Conservation (phyloP, 2,113 vertebrate species). For the Ceyx cyanopectus region DNA sequence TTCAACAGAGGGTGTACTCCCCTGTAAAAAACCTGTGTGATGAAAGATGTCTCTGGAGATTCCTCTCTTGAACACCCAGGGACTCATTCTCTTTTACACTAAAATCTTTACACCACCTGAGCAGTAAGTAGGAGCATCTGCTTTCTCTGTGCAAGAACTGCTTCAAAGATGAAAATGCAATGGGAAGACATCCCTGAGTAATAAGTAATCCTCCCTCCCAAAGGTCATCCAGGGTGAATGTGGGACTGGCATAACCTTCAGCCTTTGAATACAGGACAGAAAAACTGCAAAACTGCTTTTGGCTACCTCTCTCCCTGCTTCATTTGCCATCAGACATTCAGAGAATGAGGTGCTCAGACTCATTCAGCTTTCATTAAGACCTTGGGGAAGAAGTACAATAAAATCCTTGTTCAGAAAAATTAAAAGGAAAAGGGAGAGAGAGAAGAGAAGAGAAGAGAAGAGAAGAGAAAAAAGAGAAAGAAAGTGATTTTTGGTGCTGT, state of each 20-base stretch:
- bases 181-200: not conserved
- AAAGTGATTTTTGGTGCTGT: not conserved
- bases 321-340: not conserved
- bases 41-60: not conserved
- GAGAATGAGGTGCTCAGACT: not conserved
- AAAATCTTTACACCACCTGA: not conserved
- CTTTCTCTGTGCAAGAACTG: not conserved
- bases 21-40: not conserved
- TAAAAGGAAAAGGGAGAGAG: not conserved
- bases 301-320: not conserved
- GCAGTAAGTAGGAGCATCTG: not conserved
- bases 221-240: constrained; percentile 17
- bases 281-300: not conserved
- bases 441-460: no score
- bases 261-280: not conserved
- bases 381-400: not conserved
- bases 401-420: not conserved
- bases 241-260: constrained; percentile 10
- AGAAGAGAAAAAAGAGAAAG: no score
- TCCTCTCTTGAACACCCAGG: not conserved
- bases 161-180: constrained; percentile 21
- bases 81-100: not conserved
- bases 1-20: not conserved
- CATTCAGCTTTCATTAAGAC: not conserved
- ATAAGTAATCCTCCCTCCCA: constrained; percentile 45